phyloP scores from a whole-genome alignment of 1,140 invertebrate genomes.

The Drosophila cardini region DNA sequence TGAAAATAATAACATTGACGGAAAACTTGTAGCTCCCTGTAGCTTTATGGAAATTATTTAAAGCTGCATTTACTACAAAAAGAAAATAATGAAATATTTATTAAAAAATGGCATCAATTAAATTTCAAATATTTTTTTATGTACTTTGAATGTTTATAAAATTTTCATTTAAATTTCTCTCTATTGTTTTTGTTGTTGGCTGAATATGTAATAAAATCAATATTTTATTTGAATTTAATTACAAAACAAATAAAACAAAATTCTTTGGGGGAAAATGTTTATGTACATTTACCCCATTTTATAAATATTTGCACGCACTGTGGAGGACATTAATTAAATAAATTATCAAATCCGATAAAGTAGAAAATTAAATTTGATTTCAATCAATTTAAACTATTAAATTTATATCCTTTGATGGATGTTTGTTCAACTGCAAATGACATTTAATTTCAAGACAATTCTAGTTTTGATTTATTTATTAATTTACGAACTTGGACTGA shows the following conservation, averaged over 20 bases:
- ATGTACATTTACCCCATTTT: no score
- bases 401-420: no score
- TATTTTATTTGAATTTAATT: neutral
- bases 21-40: neutral
- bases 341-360: no score
- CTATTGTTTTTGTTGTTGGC: no score
- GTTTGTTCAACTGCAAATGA: no score
- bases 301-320: neutral
- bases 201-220: neutral
- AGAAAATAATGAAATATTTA: no score
- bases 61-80: no score
- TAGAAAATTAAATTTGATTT: neutral
- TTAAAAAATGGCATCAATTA: no score
- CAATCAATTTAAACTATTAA: neutral
- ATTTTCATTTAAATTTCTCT: neutral
- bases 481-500: neutral
- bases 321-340: no score
- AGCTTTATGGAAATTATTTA: no score
- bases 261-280: no score
- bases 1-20: slow-evolving; percentile 70
- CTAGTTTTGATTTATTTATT: slow-evolving; percentile 1
- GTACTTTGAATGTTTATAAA: neutral
- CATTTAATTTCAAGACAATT: neutral
- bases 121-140: no score
- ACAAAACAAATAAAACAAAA: neutral